Evolutionary conservation across 2,797 vertebrate genomes (phyloP), one percentile per base, ranked within the genome.

Genomic region (Lagocephalus sceleratus): DNA sequence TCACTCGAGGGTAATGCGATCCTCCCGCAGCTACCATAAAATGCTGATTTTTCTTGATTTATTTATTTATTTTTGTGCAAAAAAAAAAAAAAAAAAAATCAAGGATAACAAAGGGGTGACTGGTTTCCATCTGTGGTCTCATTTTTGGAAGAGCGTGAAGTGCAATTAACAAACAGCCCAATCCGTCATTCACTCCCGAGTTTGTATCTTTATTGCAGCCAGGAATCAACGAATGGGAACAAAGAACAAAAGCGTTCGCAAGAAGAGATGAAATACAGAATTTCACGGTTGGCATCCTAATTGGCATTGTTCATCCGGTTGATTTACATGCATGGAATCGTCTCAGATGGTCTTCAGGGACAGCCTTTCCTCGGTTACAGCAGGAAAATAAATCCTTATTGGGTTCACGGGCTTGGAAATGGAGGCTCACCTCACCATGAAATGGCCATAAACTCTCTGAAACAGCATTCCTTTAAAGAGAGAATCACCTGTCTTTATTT

Each of bases 101-200:
- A 29, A 29, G 29, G 2, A 10, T 29, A 29, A 29, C 8, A 29
- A 8, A 29, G 29, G 11, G 29, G 29, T 29, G 29, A 29, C 8
- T 10, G 29, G 8, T 29, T 29, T 29, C 29, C 8, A 29, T 29
- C 29, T 29, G 7, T 29, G 29, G 29, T 8, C 29, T 29, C 5
- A 29, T n/a, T 20, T 42, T 20, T 12, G 19, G 19, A 20, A 45
- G 8, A 7, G 7, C 47, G 57, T 68, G 51, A 41, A 19, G 20
- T 52, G 19, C 57, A 71, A 78, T 79, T 86, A 76, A 79, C 65
- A 81, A 78, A 41, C 47, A 65, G 51, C 51, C 45, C 71, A 78
- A 86, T 86, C 73, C 60, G 78, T 85, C 78, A 84, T 64, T 83
- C 70, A 59, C 60, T 54, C 59, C 66, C 84, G 85, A 84, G 79